These are phyloP conservation scores for Hypomecis atomaria DNA, from an alignment of 2,888 invertebrate genomes.

Conservation along the genomic window DNA sequence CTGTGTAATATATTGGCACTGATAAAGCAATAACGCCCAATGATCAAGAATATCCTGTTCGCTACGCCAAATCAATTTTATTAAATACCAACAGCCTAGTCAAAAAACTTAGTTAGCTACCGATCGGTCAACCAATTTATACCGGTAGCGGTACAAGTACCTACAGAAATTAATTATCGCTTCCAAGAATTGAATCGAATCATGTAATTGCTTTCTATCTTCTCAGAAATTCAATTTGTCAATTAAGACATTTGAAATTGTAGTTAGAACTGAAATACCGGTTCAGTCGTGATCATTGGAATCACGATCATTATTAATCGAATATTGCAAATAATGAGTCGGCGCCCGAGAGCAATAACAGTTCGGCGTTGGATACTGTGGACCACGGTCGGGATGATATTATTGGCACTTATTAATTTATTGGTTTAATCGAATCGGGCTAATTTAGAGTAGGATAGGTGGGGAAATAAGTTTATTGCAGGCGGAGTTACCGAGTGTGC, in stretches of 20 bases:
- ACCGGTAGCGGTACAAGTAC: slow-evolving; percentile 52
- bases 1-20: slow-evolving; percentile 70
- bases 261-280: slow-evolving; percentile 51
- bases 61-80: slow-evolving; percentile 50
- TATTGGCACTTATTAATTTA: slow-evolving; percentile 76
- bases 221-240: slow-evolving; percentile 63
- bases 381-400: slow-evolving; percentile 61
- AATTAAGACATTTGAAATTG: slow-evolving; percentile 69
- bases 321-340: slow-evolving; percentile 75
- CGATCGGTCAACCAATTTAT: slow-evolving; percentile 50
- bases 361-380: slow-evolving; percentile 60
- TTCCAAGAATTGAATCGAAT: slow-evolving; percentile 55
- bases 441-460: slow-evolving; percentile 75
- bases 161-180: slow-evolving; percentile 52
- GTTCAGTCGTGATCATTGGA: slow-evolving; percentile 60
- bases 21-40: slow-evolving; percentile 65
- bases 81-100: slow-evolving; percentile 38
- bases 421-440: slow-evolving; percentile 71
- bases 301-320: slow-evolving; percentile 76
- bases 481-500: slow-evolving; percentile 75
- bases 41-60: slow-evolving; percentile 70
- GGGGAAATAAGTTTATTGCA: slow-evolving; percentile 74
- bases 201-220: slow-evolving; percentile 57
- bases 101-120: slow-evolving; percentile 51
- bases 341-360: slow-evolving; percentile 68